Base-by-base conservation (phyloP, 2,113 vertebrate genomes). In the Elephantulus edwardii region DNA sequence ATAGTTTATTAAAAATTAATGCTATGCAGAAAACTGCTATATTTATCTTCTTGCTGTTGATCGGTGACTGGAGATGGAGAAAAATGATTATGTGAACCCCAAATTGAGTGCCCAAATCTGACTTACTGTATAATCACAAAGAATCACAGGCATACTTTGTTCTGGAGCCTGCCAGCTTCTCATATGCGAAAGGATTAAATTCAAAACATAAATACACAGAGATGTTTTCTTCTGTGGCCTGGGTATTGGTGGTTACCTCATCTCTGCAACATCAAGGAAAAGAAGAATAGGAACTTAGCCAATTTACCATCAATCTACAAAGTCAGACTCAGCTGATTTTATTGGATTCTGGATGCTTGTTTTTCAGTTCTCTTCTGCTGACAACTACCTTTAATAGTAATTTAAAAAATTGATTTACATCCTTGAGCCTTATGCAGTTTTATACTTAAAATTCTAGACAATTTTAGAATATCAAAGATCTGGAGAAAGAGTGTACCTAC, bases 361-460 rank as follows among this genome's bases (percentile, higher is more conserved):
- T 86, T 95, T 92, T 75, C 81, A 84, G 66, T 82, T 92, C 86
- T 84, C n/a, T 77, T 92, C 83, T 95, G 80, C 78, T 92, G 84
- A 94, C 62, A 95, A 74, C 84, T 91, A 87, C 70, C 92, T 82
- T 91, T 74, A 86, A 89, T 68, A 83, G 44, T 58, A 60, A 74
- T 54, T 80, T 79, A 80, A 72, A 42, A 95, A 66, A 93, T 40
- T 89, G 85, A 89, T 82, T 75, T 56, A 44, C 92, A 22, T 20
- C 54, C 24, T n/a, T 92, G 58, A 92, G 56, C 33, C 46, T 22
- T 78, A 1, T 66, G 28, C 7, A 77, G 46, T 89, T 78, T 71
- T 75, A 54, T 70, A 76, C n/a, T 76, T 78, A 75, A n/a, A 83
- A 93, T 93, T 90, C 86, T 62, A 76, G 30, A 76, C 46, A 66